These are phyloP conservation scores for Eutolmus rufibarbis DNA, from an alignment of 2,888 invertebrate species.

Conservation along the genomic window DNA sequence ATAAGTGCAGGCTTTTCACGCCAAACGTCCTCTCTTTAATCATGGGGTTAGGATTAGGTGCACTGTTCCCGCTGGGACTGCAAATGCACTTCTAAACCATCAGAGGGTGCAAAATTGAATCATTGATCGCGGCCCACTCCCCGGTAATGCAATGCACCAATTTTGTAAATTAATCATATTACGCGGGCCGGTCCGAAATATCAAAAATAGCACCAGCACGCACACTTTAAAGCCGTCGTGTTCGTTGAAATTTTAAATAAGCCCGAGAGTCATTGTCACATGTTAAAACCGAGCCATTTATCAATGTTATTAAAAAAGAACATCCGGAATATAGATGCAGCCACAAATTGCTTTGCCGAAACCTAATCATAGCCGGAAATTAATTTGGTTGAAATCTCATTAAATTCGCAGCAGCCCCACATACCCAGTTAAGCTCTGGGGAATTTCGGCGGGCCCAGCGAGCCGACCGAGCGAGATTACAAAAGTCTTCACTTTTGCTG, in stretches of 20 bases:
- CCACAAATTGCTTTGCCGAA: conserved; percentile 63
- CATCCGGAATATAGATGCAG: conserved; percentile 32
- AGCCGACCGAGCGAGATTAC: conserved; percentile 25
- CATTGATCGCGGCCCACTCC: neutral
- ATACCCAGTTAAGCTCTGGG: conserved; percentile 10
- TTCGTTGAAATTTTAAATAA: conserved; percentile 26
- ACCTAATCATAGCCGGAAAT: conserved; percentile 64
- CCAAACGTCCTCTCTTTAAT: too few species aligned
- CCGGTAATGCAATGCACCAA: neutral
- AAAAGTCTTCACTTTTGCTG: conserved; percentile 42
- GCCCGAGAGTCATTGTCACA: conserved; percentile 22
- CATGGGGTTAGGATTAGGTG: neutral
- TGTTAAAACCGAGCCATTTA: conserved; percentile 8
- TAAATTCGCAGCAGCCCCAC: conserved; percentile 59
- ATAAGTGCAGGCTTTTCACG: neutral
- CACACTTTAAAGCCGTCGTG: neutral
- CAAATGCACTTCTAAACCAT: neutral
- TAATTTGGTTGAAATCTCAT: conserved; percentile 64
- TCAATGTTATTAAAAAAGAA: conserved; percentile 23
- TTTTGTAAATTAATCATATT: neutral
- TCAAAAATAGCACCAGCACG: neutral
- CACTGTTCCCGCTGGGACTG: neutral
- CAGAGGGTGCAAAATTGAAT: neutral
- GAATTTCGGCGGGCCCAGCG: neutral
- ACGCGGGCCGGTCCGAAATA: neutral